Conservation (phyloP, 1,140 invertebrate species). For the Danaus melanippus region DNA sequence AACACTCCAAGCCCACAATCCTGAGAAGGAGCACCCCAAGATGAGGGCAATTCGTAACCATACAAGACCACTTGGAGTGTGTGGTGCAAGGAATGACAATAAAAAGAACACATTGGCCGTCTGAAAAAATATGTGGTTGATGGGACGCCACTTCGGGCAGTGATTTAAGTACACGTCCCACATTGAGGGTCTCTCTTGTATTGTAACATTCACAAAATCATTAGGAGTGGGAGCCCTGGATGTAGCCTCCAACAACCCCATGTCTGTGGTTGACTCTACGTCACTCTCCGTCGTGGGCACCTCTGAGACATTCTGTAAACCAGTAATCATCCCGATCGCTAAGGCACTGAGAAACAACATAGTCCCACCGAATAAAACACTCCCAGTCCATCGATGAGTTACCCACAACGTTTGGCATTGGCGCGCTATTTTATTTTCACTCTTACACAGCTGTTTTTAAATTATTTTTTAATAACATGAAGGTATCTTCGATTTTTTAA, state of each 20-base stretch:
- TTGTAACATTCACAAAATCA: conserved; percentile 56
- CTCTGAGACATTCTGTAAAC: conserved; percentile 58
- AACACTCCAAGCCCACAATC: conserved; percentile 87
- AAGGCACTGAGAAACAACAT: conserved; percentile 69
- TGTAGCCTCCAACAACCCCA: conserved; percentile 46
- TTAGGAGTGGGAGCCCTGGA: conserved; percentile 33
- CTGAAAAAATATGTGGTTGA: conserved; percentile 86
- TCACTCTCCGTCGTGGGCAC: conserved; percentile 46
- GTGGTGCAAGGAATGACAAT: conserved; percentile 84
- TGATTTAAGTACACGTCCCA: conserved; percentile 69
- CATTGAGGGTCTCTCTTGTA: conserved; percentile 57
- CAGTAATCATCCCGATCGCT: conserved; percentile 61
- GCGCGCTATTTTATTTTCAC: conserved; percentile 37
- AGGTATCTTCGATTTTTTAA: conserved; percentile 30
- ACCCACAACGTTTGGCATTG: conserved; percentile 50
- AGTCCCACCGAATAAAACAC: conserved; percentile 50
- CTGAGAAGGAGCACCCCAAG: conserved; percentile 83
- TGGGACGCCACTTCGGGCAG: conserved; percentile 73
- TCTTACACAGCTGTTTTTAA: conserved; percentile 29
- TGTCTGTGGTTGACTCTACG: conserved; percentile 35
- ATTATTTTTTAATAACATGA: conserved; percentile 39
- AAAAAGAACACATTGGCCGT: conserved; percentile 87
- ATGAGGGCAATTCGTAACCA: conserved; percentile 84
- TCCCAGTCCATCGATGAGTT: conserved; percentile 53
- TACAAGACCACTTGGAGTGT: conserved; percentile 83